Evolutionary conservation across 2,888 invertebrate species (phyloP).

Genomic region (Dichetophora obliterata): DNA sequence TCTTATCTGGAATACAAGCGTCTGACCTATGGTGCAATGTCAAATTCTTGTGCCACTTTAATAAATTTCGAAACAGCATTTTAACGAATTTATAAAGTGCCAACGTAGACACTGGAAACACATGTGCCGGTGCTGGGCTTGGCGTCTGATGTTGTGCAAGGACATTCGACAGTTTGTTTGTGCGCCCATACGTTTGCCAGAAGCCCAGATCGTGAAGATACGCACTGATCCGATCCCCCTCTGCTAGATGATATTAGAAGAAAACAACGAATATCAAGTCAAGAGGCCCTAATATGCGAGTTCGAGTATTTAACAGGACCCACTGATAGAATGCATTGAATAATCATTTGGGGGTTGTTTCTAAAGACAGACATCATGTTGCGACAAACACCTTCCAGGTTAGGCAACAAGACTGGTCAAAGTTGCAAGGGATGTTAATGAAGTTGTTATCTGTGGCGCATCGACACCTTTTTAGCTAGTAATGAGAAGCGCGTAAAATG

Average conservation of each 20-base stretch:
- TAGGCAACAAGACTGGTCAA: neutral
- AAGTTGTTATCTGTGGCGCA: conserved; percentile 53
- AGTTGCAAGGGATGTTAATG: conserved; percentile 45
- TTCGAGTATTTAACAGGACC: conserved; percentile 4
- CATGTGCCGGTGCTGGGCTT: neutral
- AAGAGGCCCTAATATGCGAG: neutral
- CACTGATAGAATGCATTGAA: neutral
- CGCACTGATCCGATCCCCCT: neutral
- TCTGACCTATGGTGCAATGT: conserved; percentile 49
- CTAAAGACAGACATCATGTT: neutral
- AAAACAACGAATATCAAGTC: neutral
- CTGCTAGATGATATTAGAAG: conserved; percentile 11
- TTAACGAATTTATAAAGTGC: conserved; percentile 51
- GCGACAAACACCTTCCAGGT: neutral
- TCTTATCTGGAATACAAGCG: conserved; percentile 27
- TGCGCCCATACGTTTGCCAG: neutral
- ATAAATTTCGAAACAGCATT: conserved; percentile 50
- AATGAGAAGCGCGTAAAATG: neutral
- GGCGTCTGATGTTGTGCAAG: neutral
- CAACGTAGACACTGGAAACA: conserved; percentile 37
- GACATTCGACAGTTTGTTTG: neutral
- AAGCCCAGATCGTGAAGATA: neutral
- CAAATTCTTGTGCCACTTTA: conserved; percentile 47
- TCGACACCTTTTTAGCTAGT: conserved; percentile 48
- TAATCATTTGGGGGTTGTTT: conserved; percentile 3